Percentiles rank a stretch among this genome's conserved stretches.
phyloP scores from a whole-genome alignment of 2,888 invertebrate genomes.

The Lacanobia wlatinum region DNA sequence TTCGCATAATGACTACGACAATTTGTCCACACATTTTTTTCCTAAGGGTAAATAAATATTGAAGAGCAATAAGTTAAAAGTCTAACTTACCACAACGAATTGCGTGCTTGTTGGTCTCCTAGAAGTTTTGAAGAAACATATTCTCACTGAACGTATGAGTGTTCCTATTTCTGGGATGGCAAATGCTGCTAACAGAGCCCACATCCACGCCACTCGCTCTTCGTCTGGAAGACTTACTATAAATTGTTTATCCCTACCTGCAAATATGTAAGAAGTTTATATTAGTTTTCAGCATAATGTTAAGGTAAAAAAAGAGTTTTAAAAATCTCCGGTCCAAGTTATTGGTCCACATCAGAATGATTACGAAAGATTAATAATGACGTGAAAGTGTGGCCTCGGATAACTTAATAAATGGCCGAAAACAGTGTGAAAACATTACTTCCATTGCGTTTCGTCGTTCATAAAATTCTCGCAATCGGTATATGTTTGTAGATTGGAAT shows the following conservation, averaged over 20 bases:
- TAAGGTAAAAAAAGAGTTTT: neutral
- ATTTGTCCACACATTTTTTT: no score
- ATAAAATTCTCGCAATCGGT: slow-evolving; percentile 27
- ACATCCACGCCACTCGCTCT: slow-evolving; percentile 97
- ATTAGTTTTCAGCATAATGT: slow-evolving; percentile 1
- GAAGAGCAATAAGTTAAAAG: neutral
- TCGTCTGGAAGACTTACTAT: slow-evolving; percentile 95
- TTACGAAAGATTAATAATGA: slow-evolving; percentile 31
- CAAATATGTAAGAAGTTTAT: slow-evolving; percentile 67
- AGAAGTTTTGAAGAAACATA: slow-evolving; percentile 97
- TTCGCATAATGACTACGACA: no score
- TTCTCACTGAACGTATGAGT: slow-evolving; percentile 95
- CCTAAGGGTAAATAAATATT: no score
- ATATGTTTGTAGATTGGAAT: slow-evolving; percentile 33
- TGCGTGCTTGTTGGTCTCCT: slow-evolving; percentile 92
- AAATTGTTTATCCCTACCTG: slow-evolving; percentile 97
- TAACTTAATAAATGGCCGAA: slow-evolving; percentile 31
- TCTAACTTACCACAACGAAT: slow-evolving; percentile 86
- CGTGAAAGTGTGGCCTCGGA: slow-evolving; percentile 32
- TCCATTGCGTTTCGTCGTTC: slow-evolving; percentile 27
- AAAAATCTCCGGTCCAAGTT: neutral
- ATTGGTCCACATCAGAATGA: slow-evolving; percentile 2
- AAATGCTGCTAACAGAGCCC: slow-evolving; percentile 97
- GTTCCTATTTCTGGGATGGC: slow-evolving; percentile 97
- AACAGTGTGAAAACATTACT: slow-evolving; percentile 25